phyloP scores from a whole-genome alignment of 2,888 invertebrate genomes.

The Thalpophila matura region DNA sequence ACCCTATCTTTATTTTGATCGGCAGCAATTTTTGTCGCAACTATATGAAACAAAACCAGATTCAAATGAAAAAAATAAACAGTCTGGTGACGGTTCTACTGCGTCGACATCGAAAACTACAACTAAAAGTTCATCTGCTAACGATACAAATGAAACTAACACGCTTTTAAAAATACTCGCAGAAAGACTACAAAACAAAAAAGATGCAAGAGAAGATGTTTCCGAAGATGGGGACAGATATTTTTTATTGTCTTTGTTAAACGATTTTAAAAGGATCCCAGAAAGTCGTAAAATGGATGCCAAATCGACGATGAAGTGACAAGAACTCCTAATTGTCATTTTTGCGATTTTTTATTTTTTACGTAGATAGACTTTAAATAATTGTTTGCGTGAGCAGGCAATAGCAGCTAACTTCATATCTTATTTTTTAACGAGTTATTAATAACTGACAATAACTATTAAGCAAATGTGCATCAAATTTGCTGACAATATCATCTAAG shows the following conservation, averaged over 20 bases:
- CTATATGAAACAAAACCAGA: slow-evolving; percentile 18
- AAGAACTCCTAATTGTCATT: slow-evolving; percentile 17
- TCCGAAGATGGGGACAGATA: slow-evolving; percentile 41
- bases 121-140: slow-evolving; percentile 32
- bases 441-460: slow-evolving; percentile 2
- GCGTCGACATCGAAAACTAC: slow-evolving; percentile 32
- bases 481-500: slow-evolving; percentile 1
- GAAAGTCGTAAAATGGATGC: slow-evolving; percentile 40
- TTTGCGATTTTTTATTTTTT: slow-evolving; percentile 16
- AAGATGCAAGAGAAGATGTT: slow-evolving; percentile 33
- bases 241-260: slow-evolving; percentile 43
- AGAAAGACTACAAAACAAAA: slow-evolving; percentile 24
- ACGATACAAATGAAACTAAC: slow-evolving; percentile 32
- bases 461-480: neutral
- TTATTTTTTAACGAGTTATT: neutral
- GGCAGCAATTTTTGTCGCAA: slow-evolving; percentile 12
- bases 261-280: slow-evolving; percentile 33
- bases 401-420: neutral
- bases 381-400: slow-evolving; percentile 11
- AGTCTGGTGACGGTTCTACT: neutral
- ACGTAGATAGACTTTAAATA: slow-evolving; percentile 22
- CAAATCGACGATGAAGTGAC: slow-evolving; percentile 18
- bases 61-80: slow-evolving; percentile 30
- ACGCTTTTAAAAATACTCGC: slow-evolving; percentile 35
- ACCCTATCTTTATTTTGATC: slow-evolving; percentile 16